A percentile compares a stretch with the other conserved stretches of the same genome.
Evolutionary conservation across 2,888 invertebrate species (phyloP).

Genomic region (Synergus itoensis): DNA sequence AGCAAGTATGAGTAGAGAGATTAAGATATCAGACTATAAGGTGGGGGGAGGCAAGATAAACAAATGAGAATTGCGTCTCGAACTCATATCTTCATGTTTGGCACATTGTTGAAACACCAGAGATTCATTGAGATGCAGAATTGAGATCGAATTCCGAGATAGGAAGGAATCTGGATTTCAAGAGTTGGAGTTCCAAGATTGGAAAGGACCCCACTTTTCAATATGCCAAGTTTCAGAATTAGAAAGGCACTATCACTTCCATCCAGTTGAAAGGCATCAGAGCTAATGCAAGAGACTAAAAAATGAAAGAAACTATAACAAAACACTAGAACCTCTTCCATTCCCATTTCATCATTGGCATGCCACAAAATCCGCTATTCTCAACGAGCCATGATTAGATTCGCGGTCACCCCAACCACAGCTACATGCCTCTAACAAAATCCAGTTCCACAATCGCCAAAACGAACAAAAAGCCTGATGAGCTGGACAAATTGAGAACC

Average conservation of each 20-base stretch:
- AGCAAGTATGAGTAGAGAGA: not conserved
- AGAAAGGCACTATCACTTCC: not conserved
- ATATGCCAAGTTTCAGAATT: not conserved
- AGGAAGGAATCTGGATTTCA: not conserved
- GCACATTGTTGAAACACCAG: not conserved
- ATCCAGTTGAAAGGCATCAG: not conserved
- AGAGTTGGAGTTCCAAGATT: not conserved
- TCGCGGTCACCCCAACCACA: not conserved
- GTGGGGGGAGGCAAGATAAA: not conserved
- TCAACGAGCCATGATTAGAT: conserved; percentile 1
- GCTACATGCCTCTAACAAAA: not conserved
- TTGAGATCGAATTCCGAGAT: not conserved
- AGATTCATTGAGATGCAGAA: not conserved
- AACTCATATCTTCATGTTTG: not conserved
- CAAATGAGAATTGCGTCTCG: not conserved
- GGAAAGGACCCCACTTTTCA: not conserved
- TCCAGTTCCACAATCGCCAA: not conserved
- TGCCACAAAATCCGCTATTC: not conserved
- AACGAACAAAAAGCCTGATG: conserved; percentile 6
- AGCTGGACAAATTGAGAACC: not conserved
- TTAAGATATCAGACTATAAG: conserved; percentile 9
- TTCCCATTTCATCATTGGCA: not conserved
- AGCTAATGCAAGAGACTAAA: not conserved
- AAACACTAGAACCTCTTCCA: not conserved
- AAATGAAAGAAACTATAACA: conserved; percentile 6